These are phyloP conservation scores for Hyphantria cunea DNA, from an alignment of 1,140 invertebrate genomes.

Conservation along the genomic window DNA sequence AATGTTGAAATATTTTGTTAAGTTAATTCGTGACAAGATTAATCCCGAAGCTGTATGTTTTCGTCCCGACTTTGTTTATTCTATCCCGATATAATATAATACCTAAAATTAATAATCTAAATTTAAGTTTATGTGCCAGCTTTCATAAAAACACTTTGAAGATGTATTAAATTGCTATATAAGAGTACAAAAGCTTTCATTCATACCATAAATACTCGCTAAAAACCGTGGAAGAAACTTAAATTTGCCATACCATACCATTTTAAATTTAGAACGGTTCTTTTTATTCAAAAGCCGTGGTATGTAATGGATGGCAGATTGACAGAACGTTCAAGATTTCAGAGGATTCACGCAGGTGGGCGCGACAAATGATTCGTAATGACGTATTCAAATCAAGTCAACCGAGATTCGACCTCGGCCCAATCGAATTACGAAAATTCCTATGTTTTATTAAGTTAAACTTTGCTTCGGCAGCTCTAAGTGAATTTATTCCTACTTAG, in stretches of 20 bases:
- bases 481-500: conserved; percentile 81
- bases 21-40: conserved; percentile 9
- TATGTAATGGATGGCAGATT: too few species aligned
- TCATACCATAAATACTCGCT: conserved; percentile 2
- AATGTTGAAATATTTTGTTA: conserved; percentile 9
- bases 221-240: conserved; percentile 4
- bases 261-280: neutral
- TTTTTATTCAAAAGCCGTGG: neutral
- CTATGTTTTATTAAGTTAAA: conserved; percentile 81
- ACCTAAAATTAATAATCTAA: neutral
- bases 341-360: conserved; percentile 31
- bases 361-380: conserved; percentile 54
- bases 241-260: neutral
- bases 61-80: neutral
- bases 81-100: neutral
- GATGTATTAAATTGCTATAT: neutral
- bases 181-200: conserved; percentile 9
- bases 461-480: conserved; percentile 76
- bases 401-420: conserved; percentile 62
- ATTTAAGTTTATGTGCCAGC: neutral
- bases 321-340: conserved; percentile 9
- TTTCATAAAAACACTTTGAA: conserved; percentile 1
- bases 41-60: neutral
- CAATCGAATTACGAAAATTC: conserved; percentile 78
- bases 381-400: conserved; percentile 72